Percentiles rank a stretch among this genome's conserved stretches.
phyloP scores from a whole-genome alignment of 2,888 invertebrate species.

The Andrena praecox region DNA sequence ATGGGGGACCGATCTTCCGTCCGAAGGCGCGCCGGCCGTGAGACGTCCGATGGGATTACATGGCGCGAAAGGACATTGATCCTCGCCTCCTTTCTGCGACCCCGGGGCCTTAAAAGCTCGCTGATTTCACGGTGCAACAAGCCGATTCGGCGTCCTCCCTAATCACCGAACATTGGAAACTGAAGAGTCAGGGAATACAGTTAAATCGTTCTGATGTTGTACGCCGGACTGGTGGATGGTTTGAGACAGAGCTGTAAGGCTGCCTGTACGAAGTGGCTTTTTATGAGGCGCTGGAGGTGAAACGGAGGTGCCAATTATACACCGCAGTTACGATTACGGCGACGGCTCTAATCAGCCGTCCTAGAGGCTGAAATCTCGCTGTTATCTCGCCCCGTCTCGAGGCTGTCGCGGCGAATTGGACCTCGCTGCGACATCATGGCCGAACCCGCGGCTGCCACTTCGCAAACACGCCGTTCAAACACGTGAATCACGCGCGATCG shows the following conservation, averaged over 20 bases:
- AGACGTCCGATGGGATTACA: conserved; percentile 69
- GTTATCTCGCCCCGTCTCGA: conserved; percentile 63
- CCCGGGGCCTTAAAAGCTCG: background rate
- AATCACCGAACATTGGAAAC: too few relatives aligned
- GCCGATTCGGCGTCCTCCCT: background rate
- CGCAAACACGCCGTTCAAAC: conserved; percentile 45
- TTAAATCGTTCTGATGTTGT: too few relatives aligned
- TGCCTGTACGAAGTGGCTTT: background rate
- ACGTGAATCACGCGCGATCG: conserved; percentile 28
- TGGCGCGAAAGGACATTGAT: conserved; percentile 61
- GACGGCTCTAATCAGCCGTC: conserved; percentile 46
- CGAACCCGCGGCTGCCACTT: conserved; percentile 34
- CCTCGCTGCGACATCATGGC: conserved; percentile 52
- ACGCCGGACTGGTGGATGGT: too few relatives aligned
- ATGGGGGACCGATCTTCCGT: conserved; percentile 71
- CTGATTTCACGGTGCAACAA: background rate
- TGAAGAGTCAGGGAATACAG: too few relatives aligned
- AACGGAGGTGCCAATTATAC: conserved; percentile 11
- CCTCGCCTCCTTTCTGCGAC: conserved; percentile 12
- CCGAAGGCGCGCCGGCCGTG: conserved; percentile 49
- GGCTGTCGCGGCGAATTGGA: conserved; percentile 57
- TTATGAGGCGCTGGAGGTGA: background rate
- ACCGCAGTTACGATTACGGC: conserved; percentile 44
- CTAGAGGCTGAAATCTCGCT: conserved; percentile 44
- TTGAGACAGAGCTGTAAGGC: background rate